Evolutionary conservation across 2,888 invertebrate genomes (phyloP).

Genomic region (Oegoconia quadripuncta): DNA sequence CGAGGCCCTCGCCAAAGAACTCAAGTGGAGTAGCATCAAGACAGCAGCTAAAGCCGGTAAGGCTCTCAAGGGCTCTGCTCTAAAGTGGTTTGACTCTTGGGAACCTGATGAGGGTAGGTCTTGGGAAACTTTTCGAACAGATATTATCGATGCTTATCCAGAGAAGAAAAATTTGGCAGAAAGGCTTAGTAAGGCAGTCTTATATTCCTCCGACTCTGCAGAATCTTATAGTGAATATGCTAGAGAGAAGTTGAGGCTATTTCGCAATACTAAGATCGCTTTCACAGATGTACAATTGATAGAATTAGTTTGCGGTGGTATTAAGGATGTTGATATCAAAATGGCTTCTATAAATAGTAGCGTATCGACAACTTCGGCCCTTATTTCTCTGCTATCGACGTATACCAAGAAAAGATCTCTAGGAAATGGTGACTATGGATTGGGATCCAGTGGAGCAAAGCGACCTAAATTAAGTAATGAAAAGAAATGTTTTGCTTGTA

Average conservation of each 20-base stretch:
- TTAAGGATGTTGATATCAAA: conserved; percentile 20
- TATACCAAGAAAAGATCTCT: conserved; percentile 18
- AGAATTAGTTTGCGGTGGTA: conserved; percentile 21
- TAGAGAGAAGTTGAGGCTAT: conserved; percentile 21
- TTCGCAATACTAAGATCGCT: too few species aligned
- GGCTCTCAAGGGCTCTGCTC: conserved; percentile 23
- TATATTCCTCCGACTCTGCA: conserved; percentile 18
- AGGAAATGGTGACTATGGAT: too few species aligned
- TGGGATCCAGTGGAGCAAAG: not conserved
- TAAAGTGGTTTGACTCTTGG: conserved; percentile 21
- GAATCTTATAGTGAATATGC: conserved; percentile 24
- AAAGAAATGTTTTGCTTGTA: conserved; percentile 12
- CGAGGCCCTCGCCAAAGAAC: conserved; percentile 15
- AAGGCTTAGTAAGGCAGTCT: conserved; percentile 18
- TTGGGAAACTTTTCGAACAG: conserved; percentile 20
- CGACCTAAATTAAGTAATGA: not conserved
- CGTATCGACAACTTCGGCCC: conserved; percentile 19
- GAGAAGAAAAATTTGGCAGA: conserved; percentile 18
- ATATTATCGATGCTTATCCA: conserved; percentile 11
- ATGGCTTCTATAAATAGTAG: conserved; percentile 26
- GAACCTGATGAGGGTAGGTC: conserved; percentile 8
- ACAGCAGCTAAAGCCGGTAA: conserved; percentile 25
- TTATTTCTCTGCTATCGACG: conserved; percentile 22
- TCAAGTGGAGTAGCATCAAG: conserved; percentile 18
- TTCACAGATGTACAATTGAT: conserved; percentile 21